Evolutionary conservation across 2,888 invertebrate genomes (phyloP).

Genomic region (Cheilosia variabilis): DNA sequence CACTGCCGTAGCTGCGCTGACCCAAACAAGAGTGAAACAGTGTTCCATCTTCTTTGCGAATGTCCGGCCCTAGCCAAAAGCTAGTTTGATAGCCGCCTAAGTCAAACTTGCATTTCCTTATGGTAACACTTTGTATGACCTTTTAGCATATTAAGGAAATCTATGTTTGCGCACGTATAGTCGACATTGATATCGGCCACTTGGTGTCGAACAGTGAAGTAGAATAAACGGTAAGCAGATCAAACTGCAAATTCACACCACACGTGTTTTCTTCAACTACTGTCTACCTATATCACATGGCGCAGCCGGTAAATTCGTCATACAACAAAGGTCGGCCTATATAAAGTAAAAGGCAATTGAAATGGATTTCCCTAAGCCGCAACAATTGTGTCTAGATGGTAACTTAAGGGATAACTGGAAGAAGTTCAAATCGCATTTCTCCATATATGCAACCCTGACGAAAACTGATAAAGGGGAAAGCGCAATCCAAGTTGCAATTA

Average conservation of each 20-base stretch:
- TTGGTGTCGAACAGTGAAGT: not conserved
- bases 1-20: too few species aligned
- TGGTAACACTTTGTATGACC: not conserved
- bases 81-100: conserved; percentile 4
- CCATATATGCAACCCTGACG: conserved; percentile 20
- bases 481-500: conserved; percentile 12
- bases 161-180: not conserved
- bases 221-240: too few species aligned
- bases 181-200: not conserved
- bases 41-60: too few species aligned
- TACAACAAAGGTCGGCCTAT: too few species aligned
- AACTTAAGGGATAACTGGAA: conserved; percentile 40
- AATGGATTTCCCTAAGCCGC: too few species aligned
- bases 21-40: too few species aligned
- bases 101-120: conserved; percentile 4
- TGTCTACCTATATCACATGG: not conserved
- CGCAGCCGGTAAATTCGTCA: too few species aligned
- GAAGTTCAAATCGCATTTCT: conserved; percentile 7
- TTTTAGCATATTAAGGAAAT: not conserved
- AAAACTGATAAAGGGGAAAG: conserved; percentile 23
- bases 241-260: not conserved
- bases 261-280: not conserved
- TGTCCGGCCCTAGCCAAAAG: too few species aligned
- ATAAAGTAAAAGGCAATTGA: too few species aligned
- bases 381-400: not conserved